Conservation (phyloP, 2,113 vertebrate genomes). For the Prunella fulvescens region DNA sequence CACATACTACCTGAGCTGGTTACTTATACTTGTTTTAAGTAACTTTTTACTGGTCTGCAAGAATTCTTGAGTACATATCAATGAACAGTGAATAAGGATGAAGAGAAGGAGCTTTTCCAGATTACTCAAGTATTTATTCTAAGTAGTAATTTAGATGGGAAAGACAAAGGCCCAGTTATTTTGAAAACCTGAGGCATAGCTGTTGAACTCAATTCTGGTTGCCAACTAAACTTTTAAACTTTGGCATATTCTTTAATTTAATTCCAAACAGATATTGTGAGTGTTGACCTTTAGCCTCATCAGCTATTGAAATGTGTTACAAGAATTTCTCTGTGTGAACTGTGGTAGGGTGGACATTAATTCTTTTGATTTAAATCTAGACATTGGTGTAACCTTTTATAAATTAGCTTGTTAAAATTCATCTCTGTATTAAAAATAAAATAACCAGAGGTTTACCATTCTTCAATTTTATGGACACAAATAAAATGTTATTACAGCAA, state of each 20-base stretch:
- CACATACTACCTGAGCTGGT: background rate
- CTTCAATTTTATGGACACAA: conserved; percentile 40
- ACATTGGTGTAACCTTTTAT: conserved; percentile 22
- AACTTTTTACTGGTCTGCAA: background rate
- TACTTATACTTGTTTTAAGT: background rate
- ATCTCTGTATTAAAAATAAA: conserved; percentile 21
- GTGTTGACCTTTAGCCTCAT: conserved; percentile 33
- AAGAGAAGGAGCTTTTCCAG: background rate
- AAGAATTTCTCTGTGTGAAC: background rate
- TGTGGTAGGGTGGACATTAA: background rate
- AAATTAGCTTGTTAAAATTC: conserved; percentile 55
- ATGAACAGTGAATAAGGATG: background rate
- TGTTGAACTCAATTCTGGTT: background rate
- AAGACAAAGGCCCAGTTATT: background rate
- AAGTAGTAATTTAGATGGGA: background rate
- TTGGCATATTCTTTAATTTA: background rate
- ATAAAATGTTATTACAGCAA: conserved; percentile 18
- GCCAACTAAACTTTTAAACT: background rate
- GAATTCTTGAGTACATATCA: background rate
- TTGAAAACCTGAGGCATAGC: background rate
- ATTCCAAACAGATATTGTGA: background rate
- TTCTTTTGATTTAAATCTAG: conserved; percentile 39
- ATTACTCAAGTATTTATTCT: background rate
- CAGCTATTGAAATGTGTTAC: background rate
- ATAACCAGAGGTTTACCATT: conserved; percentile 6